Evolutionary conservation across 2,113 vertebrate genomes (phyloP), one percentile per base, ranked within the genome.

Genomic region (Mastomys coucha): DNA sequence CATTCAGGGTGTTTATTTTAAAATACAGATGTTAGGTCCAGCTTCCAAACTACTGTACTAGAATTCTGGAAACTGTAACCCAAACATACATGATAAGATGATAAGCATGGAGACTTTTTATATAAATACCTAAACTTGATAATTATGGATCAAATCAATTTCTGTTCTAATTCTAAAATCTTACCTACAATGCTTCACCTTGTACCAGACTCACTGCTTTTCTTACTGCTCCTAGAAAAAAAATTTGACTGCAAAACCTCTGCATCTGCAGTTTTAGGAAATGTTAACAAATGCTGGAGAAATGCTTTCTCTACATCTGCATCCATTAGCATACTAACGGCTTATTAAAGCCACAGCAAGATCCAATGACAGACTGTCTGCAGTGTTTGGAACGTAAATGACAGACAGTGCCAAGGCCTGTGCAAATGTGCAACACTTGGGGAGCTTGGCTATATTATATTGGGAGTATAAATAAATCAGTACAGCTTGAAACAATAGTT

Each of bases 101-200:
- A 91, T 42, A 91, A 89, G n/a, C 36, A 77, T 0, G 75, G 5
- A 88, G 36, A 36, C 4, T 87, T 94, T 87, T 73, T n/a, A 73
- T 72, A 65, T 84, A 91, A 96, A 95, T 91, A 88, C 13, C 33
- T 53, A 96, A 72, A 89, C 70, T 73, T 96, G 60, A 94, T 90
- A 89, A 88, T 24, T 75, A 67, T 19, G 80, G 28, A 88, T 87
- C 19, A 90, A 45, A 77, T 95, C 20, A 36, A 0, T 73, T 91
- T 31, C 86, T 33, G 11, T 93, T 97, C 72, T 87, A 33, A 92
- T 88, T 92, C 72, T 63, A 93, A 89, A 42, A 89, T 56, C 36
- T 87, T 97, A 49, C 87, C 31, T 86, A n/a, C 7, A 87, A 42
- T 88, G 91, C 14, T 88, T 19, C 51, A 73, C 89, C 53, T 95